Conservation (phyloP, 2,888 invertebrate genomes). For the Andrena minutula region DNA sequence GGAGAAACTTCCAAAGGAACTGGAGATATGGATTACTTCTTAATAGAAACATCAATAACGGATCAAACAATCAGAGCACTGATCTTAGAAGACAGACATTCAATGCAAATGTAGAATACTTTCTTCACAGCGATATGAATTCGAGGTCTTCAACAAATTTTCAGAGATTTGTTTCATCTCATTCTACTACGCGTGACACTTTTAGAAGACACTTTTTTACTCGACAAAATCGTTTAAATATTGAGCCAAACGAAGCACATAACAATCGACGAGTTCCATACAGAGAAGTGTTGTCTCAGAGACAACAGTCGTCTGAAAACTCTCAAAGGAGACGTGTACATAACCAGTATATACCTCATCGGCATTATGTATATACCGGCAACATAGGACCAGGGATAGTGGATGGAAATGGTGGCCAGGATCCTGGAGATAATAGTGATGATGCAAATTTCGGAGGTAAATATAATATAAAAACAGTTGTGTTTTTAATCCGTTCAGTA, state of each 20-base stretch:
- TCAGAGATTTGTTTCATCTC: neutral
- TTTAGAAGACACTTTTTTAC: slow-evolving; percentile 21
- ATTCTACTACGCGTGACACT: neutral
- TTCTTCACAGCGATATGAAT: slow-evolving; percentile 14
- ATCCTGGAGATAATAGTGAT: slow-evolving; percentile 80
- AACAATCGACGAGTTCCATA: slow-evolving; percentile 23
- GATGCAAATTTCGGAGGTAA: slow-evolving; percentile 78
- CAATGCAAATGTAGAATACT: slow-evolving; percentile 10
- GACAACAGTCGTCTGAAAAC: slow-evolving; percentile 62
- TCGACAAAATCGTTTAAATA: slow-evolving; percentile 6
- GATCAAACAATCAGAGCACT: slow-evolving; percentile 20
- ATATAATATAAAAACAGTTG: neutral
- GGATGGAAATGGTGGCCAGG: slow-evolving; percentile 62
- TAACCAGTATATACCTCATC: slow-evolving; percentile 39
- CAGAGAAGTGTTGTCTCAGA: slow-evolving; percentile 25
- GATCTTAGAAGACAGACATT: slow-evolving; percentile 17
- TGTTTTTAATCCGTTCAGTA: too few species aligned
- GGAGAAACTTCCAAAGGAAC: slow-evolving; percentile 28
- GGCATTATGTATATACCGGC: slow-evolving; percentile 40
- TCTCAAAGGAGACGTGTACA: slow-evolving; percentile 42
- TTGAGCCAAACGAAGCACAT: slow-evolving; percentile 2
- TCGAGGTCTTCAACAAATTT: slow-evolving; percentile 1
- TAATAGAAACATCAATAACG: slow-evolving; percentile 14
- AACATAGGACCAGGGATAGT: slow-evolving; percentile 24
- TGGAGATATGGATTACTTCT: slow-evolving; percentile 11